Evolutionary conservation across 2,797 vertebrate genomes (phyloP), one percentile per base, ranked within the genome.

Genomic region (Paramormyrops hopkinsi): DNA sequence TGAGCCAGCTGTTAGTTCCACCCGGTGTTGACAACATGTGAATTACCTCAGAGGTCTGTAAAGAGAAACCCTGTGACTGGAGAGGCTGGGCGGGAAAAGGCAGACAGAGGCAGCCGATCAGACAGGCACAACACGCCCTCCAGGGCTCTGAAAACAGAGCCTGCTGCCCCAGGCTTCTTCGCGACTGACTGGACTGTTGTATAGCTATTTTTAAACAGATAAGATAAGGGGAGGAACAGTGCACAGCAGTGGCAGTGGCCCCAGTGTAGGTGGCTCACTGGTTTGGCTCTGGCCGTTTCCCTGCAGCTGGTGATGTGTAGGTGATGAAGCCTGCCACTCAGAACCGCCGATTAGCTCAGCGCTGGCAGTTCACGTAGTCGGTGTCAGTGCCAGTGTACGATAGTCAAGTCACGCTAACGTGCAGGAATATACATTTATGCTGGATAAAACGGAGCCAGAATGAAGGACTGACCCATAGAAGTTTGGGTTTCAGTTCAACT

Each of bases 61-160:
- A 95, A 96, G 95, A 95, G 95, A 96, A 95, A 95, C 96, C 95
- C 96, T 94, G 92, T 93, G 90, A 89, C 90, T 95, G 95, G 95
- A 96, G 94, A 95, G 95, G 95, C 96, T 97, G 95, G 95, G 95
- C 91, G 96, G 97, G 94, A 97, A 95, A 96, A 96, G 96, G 97
- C 97, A 98, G 96, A 98, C 92, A 95, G 96, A 97, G 95, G 91
- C 94, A 95, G 94, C 88, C 91, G 48, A 93, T 92, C 89, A 96
- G 95, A 95, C 93, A 86, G 25, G 44, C 88, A 86, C 25, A 65
- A n/a, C 65, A 48, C 8, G 22, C 48, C 44, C 65, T 62, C 59
- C 79, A 83, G 17, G 37, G 17, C 17, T 3, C 76, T 82, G 76
- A 46, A 48, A 19, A 41, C 19, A 85, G 44, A 25, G 22, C n/a